Evolutionary conservation across 2,113 vertebrate genomes (phyloP).

Genomic region (Gobio gobio): DNA sequence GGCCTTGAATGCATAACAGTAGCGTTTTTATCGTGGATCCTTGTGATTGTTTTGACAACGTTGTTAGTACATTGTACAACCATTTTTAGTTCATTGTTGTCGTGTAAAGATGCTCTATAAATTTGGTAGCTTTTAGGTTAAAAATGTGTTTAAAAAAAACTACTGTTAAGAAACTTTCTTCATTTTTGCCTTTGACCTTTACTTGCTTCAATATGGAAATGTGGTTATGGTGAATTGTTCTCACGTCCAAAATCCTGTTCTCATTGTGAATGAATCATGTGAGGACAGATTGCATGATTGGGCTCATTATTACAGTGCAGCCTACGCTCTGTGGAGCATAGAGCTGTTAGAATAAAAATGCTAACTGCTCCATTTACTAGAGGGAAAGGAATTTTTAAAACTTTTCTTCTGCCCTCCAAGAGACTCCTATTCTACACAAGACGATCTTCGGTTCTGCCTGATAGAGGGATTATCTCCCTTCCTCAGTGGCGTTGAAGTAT

Average conservation of each 20-base stretch:
- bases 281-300: background rate
- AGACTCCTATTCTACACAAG: background rate
- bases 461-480: slow-evolving; percentile 43
- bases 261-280: slow-evolving; percentile 23
- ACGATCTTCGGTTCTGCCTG: slow-evolving; percentile 26
- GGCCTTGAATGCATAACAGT: too few relatives aligned
- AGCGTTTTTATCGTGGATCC: too few relatives aligned
- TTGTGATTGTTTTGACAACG: too few relatives aligned
- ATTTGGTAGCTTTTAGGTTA: background rate
- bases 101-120: background rate
- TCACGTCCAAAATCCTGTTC: background rate
- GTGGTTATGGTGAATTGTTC: background rate
- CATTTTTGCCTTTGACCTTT: slow-evolving; percentile 18
- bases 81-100: too few relatives aligned
- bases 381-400: background rate
- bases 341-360: slow-evolving; percentile 2
- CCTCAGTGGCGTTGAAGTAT: slow-evolving; percentile 1
- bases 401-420: slow-evolving; percentile 12
- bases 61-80: too few relatives aligned
- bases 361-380: background rate
- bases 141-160: background rate
- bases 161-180: slow-evolving; percentile 10
- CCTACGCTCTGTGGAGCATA: background rate
- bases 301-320: background rate
- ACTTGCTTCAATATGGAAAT: background rate